Conservation (phyloP, 1,140 invertebrate genomes). For the Pissodes strobi region DNA sequence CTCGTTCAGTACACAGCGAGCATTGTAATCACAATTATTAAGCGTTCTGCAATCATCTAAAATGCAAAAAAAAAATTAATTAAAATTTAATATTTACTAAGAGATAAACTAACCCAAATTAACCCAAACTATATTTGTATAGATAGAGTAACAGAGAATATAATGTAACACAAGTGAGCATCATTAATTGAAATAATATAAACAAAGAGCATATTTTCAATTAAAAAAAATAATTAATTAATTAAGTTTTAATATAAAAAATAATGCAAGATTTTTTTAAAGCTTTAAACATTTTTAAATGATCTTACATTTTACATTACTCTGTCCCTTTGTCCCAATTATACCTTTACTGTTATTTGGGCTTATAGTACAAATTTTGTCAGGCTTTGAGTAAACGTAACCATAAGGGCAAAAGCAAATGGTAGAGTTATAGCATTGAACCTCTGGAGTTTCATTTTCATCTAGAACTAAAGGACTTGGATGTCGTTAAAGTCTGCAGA, state of each 20-base stretch:
- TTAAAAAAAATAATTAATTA: conserved; percentile 41
- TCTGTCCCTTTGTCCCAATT: conserved; percentile 14
- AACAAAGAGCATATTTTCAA: too few relatives aligned
- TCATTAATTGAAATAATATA: too few relatives aligned
- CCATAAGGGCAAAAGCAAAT: conserved; percentile 59
- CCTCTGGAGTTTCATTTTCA: conserved; percentile 46
- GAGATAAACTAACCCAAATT: background rate
- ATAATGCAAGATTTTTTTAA: too few relatives aligned
- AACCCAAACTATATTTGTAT: too few relatives aligned
- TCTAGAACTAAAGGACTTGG: conserved; percentile 18
- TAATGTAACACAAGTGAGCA: too few relatives aligned
- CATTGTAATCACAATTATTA: conserved; percentile 76
- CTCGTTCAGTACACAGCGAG: conserved; percentile 71
- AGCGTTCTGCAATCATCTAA: conserved; percentile 73
- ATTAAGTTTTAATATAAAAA: conserved; percentile 48
- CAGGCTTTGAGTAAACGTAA: conserved; percentile 54
- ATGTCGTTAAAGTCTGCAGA: too few relatives aligned
- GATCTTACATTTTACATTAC: conserved; percentile 47
- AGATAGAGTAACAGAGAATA: too few relatives aligned
- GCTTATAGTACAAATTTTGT: conserved; percentile 53
- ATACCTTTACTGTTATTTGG: conserved; percentile 54
- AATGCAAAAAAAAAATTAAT: conserved; percentile 47
- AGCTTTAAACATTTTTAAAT: conserved; percentile 1
- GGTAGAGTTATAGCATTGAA: conserved; percentile 56
- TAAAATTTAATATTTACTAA: background rate